phyloP scores from a whole-genome alignment of 2,113 vertebrate genomes.

The Chitala chitala region DNA sequence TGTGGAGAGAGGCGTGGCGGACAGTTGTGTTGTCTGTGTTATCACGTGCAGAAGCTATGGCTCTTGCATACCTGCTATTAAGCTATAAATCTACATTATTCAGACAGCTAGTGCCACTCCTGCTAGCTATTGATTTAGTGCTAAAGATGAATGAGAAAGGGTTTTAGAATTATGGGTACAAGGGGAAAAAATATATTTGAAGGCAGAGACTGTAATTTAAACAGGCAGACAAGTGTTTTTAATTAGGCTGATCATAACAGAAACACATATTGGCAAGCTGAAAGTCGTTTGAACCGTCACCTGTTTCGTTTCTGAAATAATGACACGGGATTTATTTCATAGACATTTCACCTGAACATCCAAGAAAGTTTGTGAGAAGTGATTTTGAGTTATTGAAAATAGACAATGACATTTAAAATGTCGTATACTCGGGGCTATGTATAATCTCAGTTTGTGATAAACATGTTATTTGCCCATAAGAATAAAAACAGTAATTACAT shows the following conservation, averaged over 20 bases:
- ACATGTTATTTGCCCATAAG: background rate
- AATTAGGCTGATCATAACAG: conserved; percentile 42
- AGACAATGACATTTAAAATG: background rate
- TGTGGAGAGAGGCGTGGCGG: background rate
- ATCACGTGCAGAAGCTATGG: too few relatives aligned
- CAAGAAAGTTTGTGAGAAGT: background rate
- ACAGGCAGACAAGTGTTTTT: conserved; percentile 48
- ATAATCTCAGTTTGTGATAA: background rate
- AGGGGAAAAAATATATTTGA: conserved; percentile 41
- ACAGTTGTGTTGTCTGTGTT: conserved; percentile 6
- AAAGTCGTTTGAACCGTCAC: conserved; percentile 33
- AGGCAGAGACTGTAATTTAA: conserved; percentile 45
- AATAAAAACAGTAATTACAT: background rate
- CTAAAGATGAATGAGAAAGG: conserved; percentile 2
- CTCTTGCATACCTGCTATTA: background rate
- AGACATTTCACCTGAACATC: background rate
- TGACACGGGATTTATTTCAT: background rate
- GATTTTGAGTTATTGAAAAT: background rate
- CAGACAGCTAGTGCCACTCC: conserved; percentile 17
- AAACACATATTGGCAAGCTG: conserved; percentile 43
- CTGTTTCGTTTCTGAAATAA: background rate
- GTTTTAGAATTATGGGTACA: conserved; percentile 41
- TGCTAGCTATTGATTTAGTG: conserved; percentile 13
- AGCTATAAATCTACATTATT: conserved; percentile 26
- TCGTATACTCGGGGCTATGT: background rate